A percentile compares a stretch with the other conserved stretches of the same genome.
These are phyloP conservation scores for Sebastolobus altivelis DNA, from an alignment of 2,797 vertebrate genomes.

Conservation along the genomic window DNA sequence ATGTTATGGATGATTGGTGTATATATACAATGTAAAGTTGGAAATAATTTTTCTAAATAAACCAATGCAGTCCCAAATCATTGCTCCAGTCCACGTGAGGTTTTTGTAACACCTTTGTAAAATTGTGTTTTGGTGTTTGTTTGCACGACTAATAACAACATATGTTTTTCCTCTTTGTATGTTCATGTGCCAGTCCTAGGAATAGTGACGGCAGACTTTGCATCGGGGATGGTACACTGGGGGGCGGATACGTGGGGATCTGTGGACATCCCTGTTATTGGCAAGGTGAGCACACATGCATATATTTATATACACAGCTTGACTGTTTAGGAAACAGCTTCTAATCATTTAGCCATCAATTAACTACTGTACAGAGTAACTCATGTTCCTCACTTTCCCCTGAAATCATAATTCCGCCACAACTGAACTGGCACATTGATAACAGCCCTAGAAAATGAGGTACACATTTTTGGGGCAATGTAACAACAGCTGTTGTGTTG, in stretches of 20 bases:
- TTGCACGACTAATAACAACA: slow-evolving; percentile 8
- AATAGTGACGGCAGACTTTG: slow-evolving; percentile 90
- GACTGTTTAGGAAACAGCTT: not conserved
- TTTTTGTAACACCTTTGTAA: slow-evolving; percentile 8
- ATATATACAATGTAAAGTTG: not conserved
- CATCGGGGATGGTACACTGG: slow-evolving; percentile 86
- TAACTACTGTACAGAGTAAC: not conserved
- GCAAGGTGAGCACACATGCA: slow-evolving; percentile 80
- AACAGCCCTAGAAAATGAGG: not conserved
- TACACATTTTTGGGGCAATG: not conserved
- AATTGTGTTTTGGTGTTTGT: slow-evolving; percentile 13
- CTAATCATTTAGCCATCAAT: not conserved
- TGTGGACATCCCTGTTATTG: slow-evolving; percentile 90
- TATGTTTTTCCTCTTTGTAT: not conserved
- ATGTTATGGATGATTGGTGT: too few relatives aligned
- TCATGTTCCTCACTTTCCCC: not conserved
- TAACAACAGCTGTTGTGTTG: not conserved
- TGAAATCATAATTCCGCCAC: not conserved
- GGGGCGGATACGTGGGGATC: slow-evolving; percentile 90
- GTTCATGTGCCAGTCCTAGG: slow-evolving; percentile 81
- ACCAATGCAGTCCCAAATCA: not conserved
- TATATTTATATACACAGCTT: not conserved
- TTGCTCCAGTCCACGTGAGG: not conserved
- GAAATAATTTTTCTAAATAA: not conserved
- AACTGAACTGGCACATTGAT: not conserved